Evolutionary conservation across 2,888 invertebrate genomes (phyloP), one percentile per base, ranked within the genome.

Genomic region (Clunio marinus): DNA sequence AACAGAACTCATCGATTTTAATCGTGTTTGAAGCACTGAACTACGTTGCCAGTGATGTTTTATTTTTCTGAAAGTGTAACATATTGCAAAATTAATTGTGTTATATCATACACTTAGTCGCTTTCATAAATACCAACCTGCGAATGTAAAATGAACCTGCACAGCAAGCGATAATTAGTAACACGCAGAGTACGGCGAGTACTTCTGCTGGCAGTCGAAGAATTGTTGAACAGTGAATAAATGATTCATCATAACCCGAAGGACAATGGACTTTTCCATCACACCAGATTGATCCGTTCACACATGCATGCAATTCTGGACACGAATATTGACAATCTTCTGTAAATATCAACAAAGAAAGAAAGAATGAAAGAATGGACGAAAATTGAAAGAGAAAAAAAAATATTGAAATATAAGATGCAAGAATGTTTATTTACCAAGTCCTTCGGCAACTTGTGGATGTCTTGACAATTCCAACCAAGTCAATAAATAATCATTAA

Each of bases 211-310:
- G 92, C 71, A 91, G 80, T 70, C 88, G 85, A 71, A 93, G 80
- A 51, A 92, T 80, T 68, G 90, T 84, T 62, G 88, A 91, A 75
- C 92, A 92, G 75, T 91, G 88, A 13, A 88, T 83, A 70, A 91
- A 82, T 3, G 91, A 84, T 78, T 91, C 91, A 78, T 92, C 91
- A 72, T 87, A 86, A 0, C 89, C 91, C 15, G 68, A 68, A 8
- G 91, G 91, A 74, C 92, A 92, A 76, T 92, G 90, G 62, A 83
- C 79, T 37, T 84, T 77, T 17, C 90, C 91, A 74, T 91, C 90
- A 74, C 91, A 92, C 90, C 91, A 91, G 66, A 91, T 82, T 58
- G 86, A 85, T 0, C 87, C 82, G 74, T 88, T 86, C 71, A 91
- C 90, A 77, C 91, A 92, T 13, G 91, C 91, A 75, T 89, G 88